Evolutionary conservation across 2,888 invertebrate species (phyloP).

Genomic region (Drosophila helvetica): DNA sequence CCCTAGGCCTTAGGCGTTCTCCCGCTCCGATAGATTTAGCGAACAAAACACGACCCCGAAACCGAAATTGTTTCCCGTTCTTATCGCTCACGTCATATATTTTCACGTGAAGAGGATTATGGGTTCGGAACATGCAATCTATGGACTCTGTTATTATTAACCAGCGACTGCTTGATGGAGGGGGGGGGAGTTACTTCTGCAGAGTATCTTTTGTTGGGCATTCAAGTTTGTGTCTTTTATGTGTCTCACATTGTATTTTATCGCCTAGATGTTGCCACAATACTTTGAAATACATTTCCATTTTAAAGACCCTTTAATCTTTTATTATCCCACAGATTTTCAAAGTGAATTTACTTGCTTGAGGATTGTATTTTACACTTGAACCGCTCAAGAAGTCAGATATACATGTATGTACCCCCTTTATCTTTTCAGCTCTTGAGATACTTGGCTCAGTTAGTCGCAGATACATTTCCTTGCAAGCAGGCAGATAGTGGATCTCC

Average conservation of each 20-base stretch:
- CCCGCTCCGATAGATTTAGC: constrained; percentile 40
- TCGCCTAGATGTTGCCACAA: neutral
- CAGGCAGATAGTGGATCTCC: neutral
- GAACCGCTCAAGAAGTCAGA: neutral
- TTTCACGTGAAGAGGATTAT: constrained; percentile 62
- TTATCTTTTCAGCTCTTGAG: neutral
- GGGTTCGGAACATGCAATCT: constrained; percentile 61
- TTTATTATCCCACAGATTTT: neutral
- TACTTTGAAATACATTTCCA: neutral
- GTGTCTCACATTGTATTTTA: constrained; percentile 1
- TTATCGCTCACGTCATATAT: constrained; percentile 68
- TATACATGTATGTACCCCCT: neutral
- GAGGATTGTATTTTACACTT: neutral
- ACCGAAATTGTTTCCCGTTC: constrained; percentile 40
- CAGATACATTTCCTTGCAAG: neutral
- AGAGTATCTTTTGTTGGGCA: neutral
- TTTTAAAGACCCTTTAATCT: neutral
- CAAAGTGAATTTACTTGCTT: neutral
- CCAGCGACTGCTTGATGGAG: constrained; percentile 13
- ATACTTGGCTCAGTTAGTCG: neutral
- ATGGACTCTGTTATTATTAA: constrained; percentile 47
- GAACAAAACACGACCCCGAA: constrained; percentile 19
- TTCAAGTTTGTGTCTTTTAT: neutral
- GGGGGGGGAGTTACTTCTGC: no score
- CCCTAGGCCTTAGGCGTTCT: constrained; percentile 36